Evolutionary conservation across 2,113 vertebrate species (phyloP).

Genomic region (Dissostichus mawsoni): DNA sequence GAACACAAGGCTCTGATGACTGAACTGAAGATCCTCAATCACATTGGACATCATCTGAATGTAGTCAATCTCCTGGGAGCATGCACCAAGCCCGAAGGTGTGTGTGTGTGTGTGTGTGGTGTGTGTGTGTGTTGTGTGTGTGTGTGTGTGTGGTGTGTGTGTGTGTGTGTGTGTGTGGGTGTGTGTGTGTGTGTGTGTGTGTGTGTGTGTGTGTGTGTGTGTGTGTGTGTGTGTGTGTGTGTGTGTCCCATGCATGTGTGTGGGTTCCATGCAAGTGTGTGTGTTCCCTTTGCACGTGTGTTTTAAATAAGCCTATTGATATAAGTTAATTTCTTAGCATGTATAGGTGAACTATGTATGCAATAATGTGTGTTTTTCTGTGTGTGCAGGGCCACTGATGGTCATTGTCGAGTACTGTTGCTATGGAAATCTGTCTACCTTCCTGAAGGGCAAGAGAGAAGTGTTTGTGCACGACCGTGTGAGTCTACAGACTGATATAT

Average conservation of each 20-base stretch:
- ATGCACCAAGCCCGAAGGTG: conserved; percentile 94
- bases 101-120: conserved; percentile 5
- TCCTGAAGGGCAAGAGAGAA: conserved; percentile 92
- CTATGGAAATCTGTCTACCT: conserved; percentile 94
- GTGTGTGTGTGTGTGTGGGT: not conserved
- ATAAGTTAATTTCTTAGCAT: not conserved
- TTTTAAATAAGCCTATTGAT: not conserved
- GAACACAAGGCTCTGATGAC: conserved; percentile 98
- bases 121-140: no score
- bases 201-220: no score
- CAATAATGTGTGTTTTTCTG: conserved; percentile 38
- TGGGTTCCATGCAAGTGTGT: not conserved
- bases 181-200: not conserved
- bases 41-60: conserved; percentile 95
- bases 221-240: no score
- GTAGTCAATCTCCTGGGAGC: conserved; percentile 96
- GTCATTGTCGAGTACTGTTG: conserved; percentile 96
- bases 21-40: conserved; percentile 95
- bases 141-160: conserved; percentile 2
- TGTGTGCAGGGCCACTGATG: conserved; percentile 91
- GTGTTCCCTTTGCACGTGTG: not conserved
- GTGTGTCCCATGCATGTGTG: not conserved
- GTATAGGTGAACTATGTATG: not conserved
- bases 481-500: conserved; percentile 30
- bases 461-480: conserved; percentile 89